Evolutionary conservation across 2,797 vertebrate genomes (phyloP).

Genomic region (Karalla daura): DNA sequence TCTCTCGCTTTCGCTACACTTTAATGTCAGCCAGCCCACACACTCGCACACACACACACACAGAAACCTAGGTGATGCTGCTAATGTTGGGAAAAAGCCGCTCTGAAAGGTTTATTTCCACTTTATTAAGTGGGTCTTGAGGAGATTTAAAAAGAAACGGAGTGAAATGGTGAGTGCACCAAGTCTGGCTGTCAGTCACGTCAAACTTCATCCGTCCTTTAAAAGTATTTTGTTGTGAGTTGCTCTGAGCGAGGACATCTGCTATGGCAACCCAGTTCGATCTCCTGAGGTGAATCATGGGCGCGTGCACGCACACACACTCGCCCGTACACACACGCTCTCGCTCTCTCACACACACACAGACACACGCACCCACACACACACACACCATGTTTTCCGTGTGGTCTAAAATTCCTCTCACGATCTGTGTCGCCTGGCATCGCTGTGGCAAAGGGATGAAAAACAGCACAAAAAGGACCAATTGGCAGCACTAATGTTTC

Average conservation of each 20-base stretch:
- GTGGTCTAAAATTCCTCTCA: constrained; percentile 69
- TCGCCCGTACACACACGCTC: too few relatives aligned
- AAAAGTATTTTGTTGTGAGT: constrained; percentile 51
- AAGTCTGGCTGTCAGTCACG: constrained; percentile 34
- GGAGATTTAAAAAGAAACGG: constrained; percentile 34
- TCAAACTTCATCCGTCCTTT: constrained; percentile 35
- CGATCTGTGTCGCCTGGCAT: constrained; percentile 57
- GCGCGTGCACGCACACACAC: too few relatives aligned
- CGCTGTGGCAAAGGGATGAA: constrained; percentile 47
- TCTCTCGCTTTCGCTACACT: constrained; percentile 10
- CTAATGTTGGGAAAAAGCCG: constrained; percentile 39
- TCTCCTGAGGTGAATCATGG: constrained; percentile 46
- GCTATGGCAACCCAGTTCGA: constrained; percentile 50
- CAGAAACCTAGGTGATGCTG: not conserved
- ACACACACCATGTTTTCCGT: constrained; percentile 37
- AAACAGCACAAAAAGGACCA: constrained; percentile 55
- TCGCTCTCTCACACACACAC: too few relatives aligned
- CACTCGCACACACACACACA: constrained; percentile 6
- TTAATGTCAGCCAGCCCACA: constrained; percentile 33
- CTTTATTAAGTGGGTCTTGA: constrained; percentile 28
- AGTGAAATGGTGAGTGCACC: not conserved
- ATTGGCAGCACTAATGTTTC: constrained; percentile 61
- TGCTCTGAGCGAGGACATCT: constrained; percentile 45
- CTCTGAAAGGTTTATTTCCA: constrained; percentile 46
- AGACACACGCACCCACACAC: constrained; percentile 26